These are phyloP conservation scores for Cataglyphis albicans DNA, from an alignment of 2,888 invertebrate species.

Conservation along the genomic window DNA sequence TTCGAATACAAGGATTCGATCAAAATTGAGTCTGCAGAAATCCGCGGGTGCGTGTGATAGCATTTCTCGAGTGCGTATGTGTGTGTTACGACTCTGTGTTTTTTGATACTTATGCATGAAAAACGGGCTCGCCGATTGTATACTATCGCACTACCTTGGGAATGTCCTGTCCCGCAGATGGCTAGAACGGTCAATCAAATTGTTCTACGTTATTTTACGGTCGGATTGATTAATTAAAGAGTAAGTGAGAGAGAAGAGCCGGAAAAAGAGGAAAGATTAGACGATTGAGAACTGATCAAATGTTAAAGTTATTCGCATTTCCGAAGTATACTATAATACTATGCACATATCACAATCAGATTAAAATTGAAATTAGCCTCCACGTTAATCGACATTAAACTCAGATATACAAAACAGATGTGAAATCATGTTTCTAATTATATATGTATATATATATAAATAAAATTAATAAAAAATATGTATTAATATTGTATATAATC, in stretches of 20 bases:
- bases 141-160: constrained; percentile 91
- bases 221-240: constrained; percentile 63
- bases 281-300: constrained; percentile 48
- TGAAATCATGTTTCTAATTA: not conserved
- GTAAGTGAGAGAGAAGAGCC: constrained; percentile 52
- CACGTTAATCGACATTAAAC: constrained; percentile 1
- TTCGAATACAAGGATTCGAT: constrained; percentile 10
- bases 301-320: constrained; percentile 59
- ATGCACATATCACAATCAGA: constrained; percentile 58
- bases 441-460: not conserved
- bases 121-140: constrained; percentile 71
- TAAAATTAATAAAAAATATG: not conserved
- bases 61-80: constrained; percentile 45
- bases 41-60: constrained; percentile 16
- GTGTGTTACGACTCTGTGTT: constrained; percentile 45
- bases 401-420: not conserved
- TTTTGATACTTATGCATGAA: constrained; percentile 69
- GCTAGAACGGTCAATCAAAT: constrained; percentile 87
- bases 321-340: constrained; percentile 63
- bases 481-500: not conserved
- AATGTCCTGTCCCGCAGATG: constrained; percentile 97
- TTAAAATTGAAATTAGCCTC: constrained; percentile 47
- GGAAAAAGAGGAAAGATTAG: constrained; percentile 39
- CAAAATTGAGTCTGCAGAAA: not conserved
- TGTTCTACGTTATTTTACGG: constrained; percentile 72